Evolutionary conservation across 1,140 invertebrate species (phyloP), one percentile per base, ranked within the genome.

Genomic region (Trachymyrmex cornetzi): DNA sequence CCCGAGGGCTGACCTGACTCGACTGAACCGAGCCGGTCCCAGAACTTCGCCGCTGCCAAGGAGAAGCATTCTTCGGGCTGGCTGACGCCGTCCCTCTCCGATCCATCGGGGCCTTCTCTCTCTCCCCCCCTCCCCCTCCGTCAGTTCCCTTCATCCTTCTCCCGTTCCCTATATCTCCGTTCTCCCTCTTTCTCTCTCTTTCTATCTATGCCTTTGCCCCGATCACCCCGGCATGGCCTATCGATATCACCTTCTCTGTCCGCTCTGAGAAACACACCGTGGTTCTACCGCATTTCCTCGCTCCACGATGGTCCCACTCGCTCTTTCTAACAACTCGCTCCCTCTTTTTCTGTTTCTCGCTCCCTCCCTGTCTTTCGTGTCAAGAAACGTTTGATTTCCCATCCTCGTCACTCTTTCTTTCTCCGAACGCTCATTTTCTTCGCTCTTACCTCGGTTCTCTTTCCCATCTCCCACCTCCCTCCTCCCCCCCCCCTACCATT

Each of bases 1-100:
- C 92, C 88, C 92, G 92, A 93, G 92, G 93, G 94, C 91, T 93
- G 94, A 94, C 94, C 93, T 94, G 93, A 93, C 93, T 94, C 93
- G 93, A 95, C 95, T 95, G 93, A 93, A 92, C 89, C 89, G 90
- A 91, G 85, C 89, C 92, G 92, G 93, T 92, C 93, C 90, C 93
- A 92, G 91, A 89, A 85, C 89, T 86, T 88, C 75, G 85, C 86
- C 86, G 75, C 86, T 84, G 86, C 87, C 88, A 77, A 77, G 84
- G 87, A 91, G 91, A 92, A 89, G 92, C 94, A 95, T 95, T 95
- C 95, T 95, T 95, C 90, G 91, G 93, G 77, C 92, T 88, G 80
- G 89, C 91, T 92, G 92, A 93, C 90, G 93, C 91, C 91, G 91
- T 94, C 95, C 93, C 92, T 94, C 94, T 95, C 94, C 91, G 90